Base-by-base conservation (phyloP, 2,888 invertebrate genomes). In the Trissolcus brochymenae region DNA sequence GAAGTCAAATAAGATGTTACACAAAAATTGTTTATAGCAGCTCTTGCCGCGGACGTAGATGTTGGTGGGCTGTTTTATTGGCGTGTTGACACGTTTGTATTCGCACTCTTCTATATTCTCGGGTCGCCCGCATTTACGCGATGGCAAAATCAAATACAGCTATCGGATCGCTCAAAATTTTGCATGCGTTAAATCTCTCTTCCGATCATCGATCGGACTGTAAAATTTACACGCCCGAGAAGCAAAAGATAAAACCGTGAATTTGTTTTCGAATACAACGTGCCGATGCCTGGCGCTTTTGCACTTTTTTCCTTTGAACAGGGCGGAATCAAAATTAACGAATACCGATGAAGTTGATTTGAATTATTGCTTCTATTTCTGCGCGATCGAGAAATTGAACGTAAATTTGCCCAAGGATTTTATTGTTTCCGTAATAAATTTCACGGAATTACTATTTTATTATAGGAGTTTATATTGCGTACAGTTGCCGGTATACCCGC, bases 161-260 rank as follows among this genome's bases (percentile, higher is more conserved):
- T 71, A 66, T 76, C 66, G 66, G 71, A 71, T 71, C 50, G 51
- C 66, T n/a, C 61, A 46, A 61, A 71, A 76, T 71, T 76, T 71
- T 66, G 66, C 66, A 76, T 76, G 70, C 70, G 71, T 76, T 76
- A 71, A 76, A 71, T 66, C 71, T 53, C 65, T 60, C 75, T 65
- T 60, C 75, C 75, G 76, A 76, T 76, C 70, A 61, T 71, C 60
- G 70, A 65, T 55, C 66, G 64, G 19, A 17, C 13, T 35, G 19
- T 51, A 55, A 67, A 74, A 74, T 74, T 66, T 74, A 74, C 61
- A 66, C 50, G 66, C 50, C 43, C 16, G 61, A 60, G 50, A 61
- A 55, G 65, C 54, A 57, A 72, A 72, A 46, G 59, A 65, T 59
- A 65, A 72, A 53, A 4, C 54, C 13, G n/a, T 49, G 14, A 72